Conservation (phyloP, 2,888 invertebrate species). For the Chrysolina americana region DNA sequence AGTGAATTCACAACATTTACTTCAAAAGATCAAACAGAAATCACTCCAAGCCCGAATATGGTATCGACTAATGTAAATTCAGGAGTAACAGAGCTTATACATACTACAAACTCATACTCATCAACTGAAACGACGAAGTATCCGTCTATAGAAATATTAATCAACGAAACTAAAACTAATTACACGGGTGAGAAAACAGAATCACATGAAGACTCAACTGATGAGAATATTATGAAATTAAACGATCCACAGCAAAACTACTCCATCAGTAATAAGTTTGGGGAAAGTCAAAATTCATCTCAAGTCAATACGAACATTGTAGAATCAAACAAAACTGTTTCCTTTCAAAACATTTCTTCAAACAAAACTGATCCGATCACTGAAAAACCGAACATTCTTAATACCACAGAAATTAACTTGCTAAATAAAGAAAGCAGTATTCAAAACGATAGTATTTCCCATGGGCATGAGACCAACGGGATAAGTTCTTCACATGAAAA, state of each 20-base stretch:
- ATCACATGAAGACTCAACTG: slow-evolving; percentile 1
- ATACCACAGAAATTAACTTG: neutral
- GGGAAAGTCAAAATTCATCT: neutral
- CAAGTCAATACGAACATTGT: neutral
- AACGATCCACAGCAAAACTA: neutral
- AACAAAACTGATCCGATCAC: neutral
- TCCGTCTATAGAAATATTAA: slow-evolving; percentile 41
- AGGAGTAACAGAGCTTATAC: neutral
- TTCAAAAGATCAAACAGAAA: neutral
- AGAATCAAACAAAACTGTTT: neutral
- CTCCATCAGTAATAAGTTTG: neutral
- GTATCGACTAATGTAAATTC: neutral
- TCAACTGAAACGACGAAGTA: slow-evolving; percentile 27
- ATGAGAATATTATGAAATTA: neutral
- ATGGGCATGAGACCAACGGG: neutral
- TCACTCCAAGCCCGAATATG: neutral
- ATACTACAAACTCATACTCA: neutral
- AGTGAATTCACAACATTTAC: neutral
- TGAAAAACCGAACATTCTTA: neutral
- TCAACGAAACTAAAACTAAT: slow-evolving; percentile 26
- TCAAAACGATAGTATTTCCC: neutral
- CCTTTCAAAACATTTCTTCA: neutral
- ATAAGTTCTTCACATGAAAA: neutral
- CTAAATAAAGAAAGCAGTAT: too few species aligned
- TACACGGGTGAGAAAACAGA: neutral